phyloP scores from a whole-genome alignment of 2,797 vertebrate species.

The Lophotriccus pileatus region DNA sequence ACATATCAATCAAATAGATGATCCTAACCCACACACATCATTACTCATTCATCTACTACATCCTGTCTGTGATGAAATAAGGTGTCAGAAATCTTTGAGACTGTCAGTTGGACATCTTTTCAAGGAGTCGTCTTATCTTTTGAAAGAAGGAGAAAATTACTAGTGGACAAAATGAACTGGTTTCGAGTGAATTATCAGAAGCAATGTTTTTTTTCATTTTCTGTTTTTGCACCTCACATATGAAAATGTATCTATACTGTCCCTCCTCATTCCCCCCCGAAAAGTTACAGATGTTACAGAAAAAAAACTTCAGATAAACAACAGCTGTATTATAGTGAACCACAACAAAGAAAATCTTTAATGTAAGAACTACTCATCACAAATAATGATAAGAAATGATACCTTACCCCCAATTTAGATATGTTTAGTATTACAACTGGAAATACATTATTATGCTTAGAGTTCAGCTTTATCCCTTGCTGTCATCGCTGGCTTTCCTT shows the following conservation, averaged over 20 bases:
- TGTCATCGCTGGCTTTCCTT: not conserved
- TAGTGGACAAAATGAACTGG: not conserved
- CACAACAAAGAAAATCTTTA: not conserved
- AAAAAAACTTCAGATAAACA: not conserved
- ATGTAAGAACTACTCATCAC: not conserved
- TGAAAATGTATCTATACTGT: not conserved
- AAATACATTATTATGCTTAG: not conserved
- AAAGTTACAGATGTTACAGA: not conserved
- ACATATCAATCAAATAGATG: not conserved
- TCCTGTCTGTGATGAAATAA: not conserved
- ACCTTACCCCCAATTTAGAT: fast-evolving
- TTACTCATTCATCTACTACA: not conserved
- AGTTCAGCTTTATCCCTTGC: not conserved
- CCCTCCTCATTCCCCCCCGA: fast-evolving
- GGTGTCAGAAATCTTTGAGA: conserved; percentile 9
- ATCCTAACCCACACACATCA: not conserved
- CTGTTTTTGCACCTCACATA: not conserved
- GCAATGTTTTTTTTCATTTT: not conserved
- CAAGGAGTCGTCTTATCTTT: not conserved
- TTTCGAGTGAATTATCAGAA: conserved; percentile 21
- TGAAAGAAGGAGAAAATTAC: conserved; percentile 8
- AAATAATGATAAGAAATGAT: not conserved
- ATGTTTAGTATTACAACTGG: not conserved
- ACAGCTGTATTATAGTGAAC: not conserved
- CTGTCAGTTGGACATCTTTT: conserved; percentile 32